A percentile compares a stretch with the other conserved stretches of the same genome.
Evolutionary conservation across 1,140 invertebrate genomes (phyloP).

Genomic region (Belonocnema kinseyi): DNA sequence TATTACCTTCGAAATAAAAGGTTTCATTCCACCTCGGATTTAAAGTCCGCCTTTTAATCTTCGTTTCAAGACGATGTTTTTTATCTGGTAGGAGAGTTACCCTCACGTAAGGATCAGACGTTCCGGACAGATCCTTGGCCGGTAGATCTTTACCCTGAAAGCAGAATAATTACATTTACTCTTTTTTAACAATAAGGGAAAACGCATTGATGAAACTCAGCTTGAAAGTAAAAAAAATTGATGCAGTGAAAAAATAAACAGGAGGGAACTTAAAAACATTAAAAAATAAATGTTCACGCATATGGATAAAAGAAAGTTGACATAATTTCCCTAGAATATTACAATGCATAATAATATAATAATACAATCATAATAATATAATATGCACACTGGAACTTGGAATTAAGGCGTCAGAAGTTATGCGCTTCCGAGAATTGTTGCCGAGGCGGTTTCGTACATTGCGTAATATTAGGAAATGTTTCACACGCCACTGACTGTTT

Average conservation of each 20-base stretch:
- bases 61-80: constrained; percentile 96
- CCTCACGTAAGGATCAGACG: constrained; percentile 93
- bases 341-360: no score
- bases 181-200: constrained; percentile 26
- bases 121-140: constrained; percentile 95
- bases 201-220: background rate
- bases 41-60: constrained; percentile 95
- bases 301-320: no score
- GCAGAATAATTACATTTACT: constrained; percentile 26
- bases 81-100: constrained; percentile 97
- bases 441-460: no score
- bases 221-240: background rate
- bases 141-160: constrained; percentile 92
- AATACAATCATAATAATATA: no score
- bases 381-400: no score
- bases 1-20: constrained; percentile 95
- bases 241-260: background rate
- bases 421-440: no score
- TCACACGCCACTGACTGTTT: no score
- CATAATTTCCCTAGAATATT: no score
- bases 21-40: constrained; percentile 99
- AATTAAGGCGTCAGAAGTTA: no score
- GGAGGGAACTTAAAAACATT: background rate
- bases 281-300: no score
- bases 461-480: no score